Percentiles rank a stretch among this genome's conserved stretches.
Evolutionary conservation across 2,113 vertebrate genomes (phyloP).

Genomic region (Heterocephalus glaber): DNA sequence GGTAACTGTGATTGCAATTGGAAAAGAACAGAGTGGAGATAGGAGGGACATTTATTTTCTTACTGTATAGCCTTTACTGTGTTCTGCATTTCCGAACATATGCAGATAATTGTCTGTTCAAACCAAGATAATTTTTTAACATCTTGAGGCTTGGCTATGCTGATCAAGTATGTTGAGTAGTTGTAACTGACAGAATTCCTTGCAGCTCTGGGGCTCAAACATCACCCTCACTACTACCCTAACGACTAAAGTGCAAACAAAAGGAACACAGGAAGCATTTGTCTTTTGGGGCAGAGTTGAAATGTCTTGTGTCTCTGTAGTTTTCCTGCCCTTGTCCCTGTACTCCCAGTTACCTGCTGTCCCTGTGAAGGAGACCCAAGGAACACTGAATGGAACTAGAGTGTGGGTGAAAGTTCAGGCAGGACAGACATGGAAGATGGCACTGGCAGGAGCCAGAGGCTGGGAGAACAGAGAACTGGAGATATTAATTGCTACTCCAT

Average conservation of each 20-base stretch:
- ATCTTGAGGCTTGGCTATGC: neutral
- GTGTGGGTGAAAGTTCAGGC: neutral
- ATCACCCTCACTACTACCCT: neutral
- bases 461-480: neutral
- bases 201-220: neutral
- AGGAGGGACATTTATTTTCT: neutral
- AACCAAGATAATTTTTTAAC: neutral
- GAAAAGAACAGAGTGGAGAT: neutral
- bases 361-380: neutral
- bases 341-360: neutral
- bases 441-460: neutral
- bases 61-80: neutral
- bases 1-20: neutral
- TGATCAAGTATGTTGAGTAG: neutral
- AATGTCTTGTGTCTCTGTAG: neutral
- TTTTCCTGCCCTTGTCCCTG: neutral
- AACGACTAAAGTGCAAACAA: neutral
- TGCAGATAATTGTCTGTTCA: conserved; percentile 28
- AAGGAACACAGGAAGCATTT: neutral
- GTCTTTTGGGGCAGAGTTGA: neutral
- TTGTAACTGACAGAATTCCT: neutral
- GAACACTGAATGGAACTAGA: neutral
- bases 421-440: neutral
- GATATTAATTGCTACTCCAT: neutral
- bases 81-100: neutral